phyloP scores from a whole-genome alignment of 2,797 vertebrate genomes.

The Ctenosaura bakeri region DNA sequence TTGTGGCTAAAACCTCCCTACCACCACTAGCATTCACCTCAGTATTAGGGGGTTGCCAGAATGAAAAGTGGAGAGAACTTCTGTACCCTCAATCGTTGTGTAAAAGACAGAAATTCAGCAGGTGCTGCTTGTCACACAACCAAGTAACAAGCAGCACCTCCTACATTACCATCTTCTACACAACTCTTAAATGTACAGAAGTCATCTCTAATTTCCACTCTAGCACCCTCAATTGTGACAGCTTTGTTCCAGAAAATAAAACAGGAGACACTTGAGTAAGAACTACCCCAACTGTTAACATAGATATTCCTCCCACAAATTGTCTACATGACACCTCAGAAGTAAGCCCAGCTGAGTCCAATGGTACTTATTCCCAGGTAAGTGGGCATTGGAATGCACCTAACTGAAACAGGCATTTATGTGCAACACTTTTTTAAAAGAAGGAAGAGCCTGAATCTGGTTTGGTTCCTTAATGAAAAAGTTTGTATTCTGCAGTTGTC shows the following conservation, averaged over 20 bases:
- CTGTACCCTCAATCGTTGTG: too few species aligned
- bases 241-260: not conserved
- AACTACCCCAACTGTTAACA: not conserved
- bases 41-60: too few species aligned
- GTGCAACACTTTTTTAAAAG: not conserved
- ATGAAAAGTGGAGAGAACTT: too few species aligned
- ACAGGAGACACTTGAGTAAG: not conserved
- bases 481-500: constrained; percentile 34
- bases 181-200: too few species aligned
- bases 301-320: not conserved
- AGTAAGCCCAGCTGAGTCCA: not conserved
- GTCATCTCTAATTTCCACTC: not conserved
- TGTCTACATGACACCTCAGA: not conserved
- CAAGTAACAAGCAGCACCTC: too few species aligned
- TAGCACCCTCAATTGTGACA: not conserved
- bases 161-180: too few species aligned
- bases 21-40: too few species aligned
- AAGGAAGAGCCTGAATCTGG: constrained; percentile 30
- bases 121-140: too few species aligned
- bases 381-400: not conserved
- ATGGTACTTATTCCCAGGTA: not conserved
- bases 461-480: constrained; percentile 26
- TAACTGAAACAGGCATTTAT: constrained; percentile 8
- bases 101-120: too few species aligned
- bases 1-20: not conserved